A percentile compares a stretch with the other conserved stretches of the same genome.
Evolutionary conservation across 2,797 vertebrate species (phyloP).

Genomic region (Amazonetta brasiliensis): DNA sequence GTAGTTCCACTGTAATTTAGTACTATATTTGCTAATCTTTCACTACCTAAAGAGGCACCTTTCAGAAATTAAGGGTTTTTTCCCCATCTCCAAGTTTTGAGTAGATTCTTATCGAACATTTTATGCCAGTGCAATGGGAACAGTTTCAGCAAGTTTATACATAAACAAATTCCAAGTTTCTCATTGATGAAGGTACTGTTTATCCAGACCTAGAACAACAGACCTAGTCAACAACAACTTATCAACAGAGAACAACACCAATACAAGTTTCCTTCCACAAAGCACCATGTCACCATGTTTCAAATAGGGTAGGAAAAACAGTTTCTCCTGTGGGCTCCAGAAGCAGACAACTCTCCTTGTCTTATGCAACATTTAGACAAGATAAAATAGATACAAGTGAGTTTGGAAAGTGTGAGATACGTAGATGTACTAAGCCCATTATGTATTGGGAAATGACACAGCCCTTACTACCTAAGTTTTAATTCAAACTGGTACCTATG

Average conservation of each 20-base stretch:
- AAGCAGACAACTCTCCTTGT: accelerated
- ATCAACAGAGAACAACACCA: neutral
- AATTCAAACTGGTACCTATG: neutral
- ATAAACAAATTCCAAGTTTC: neutral
- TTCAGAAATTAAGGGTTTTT: neutral
- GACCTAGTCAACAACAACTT: neutral
- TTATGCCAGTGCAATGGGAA: neutral
- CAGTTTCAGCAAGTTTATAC: neutral
- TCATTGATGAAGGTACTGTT: neutral
- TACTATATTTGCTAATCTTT: neutral
- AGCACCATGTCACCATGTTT: neutral
- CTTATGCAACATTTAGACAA: neutral
- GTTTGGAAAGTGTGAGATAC: neutral
- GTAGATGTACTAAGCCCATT: neutral
- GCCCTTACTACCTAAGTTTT: neutral
- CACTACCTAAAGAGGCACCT: neutral
- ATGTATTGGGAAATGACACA: neutral
- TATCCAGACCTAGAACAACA: neutral
- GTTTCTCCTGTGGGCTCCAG: neutral
- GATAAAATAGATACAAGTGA: neutral
- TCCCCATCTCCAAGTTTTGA: neutral
- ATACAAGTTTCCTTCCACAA: neutral
- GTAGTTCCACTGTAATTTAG: neutral
- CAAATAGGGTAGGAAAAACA: neutral
- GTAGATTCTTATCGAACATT: neutral